A percentile compares a stretch with the other conserved stretches of the same genome.
These are phyloP conservation scores for Lutraria rhynchaena DNA, from an alignment of 1,140 invertebrate genomes.

Conservation along the genomic window DNA sequence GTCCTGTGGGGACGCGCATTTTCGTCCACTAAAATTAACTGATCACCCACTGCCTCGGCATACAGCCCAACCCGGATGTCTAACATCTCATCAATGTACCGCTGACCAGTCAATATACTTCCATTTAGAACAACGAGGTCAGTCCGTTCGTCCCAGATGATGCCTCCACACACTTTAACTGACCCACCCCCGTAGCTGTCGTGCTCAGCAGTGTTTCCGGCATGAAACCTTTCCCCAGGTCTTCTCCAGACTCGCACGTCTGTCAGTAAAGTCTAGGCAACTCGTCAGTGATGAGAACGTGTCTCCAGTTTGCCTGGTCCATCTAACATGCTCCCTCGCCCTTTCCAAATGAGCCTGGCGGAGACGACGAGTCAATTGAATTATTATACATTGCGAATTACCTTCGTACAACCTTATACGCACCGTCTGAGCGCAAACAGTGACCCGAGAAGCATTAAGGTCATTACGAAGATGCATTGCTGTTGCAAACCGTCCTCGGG, in stretches of 20 bases:
- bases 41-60: too few relatives aligned
- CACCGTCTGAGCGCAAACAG: too few relatives aligned
- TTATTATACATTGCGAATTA: constrained; percentile 4
- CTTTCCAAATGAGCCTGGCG: constrained; percentile 1
- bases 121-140: constrained; percentile 10
- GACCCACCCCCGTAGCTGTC: constrained; percentile 2
- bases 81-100: too few relatives aligned
- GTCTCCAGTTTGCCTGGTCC: constrained; percentile 7
- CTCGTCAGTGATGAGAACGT: background rate
- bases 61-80: too few relatives aligned
- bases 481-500: too few relatives aligned
- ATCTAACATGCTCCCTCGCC: constrained; percentile 10
- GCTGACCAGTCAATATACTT: too few relatives aligned
- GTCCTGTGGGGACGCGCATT: too few relatives aligned
- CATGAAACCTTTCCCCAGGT: constrained; percentile 2
- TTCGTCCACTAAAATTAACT: too few relatives aligned
- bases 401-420: constrained; percentile 16
- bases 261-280: constrained; percentile 22
- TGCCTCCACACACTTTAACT: too few relatives aligned
- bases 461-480: too few relatives aligned
- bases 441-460: too few relatives aligned
- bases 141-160: constrained; percentile 13
- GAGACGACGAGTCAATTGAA: background rate
- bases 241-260: constrained; percentile 14
- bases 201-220: constrained; percentile 14